Evolutionary conservation across 2,888 invertebrate species (phyloP), one percentile per base, ranked within the genome.

Genomic region (Eurytoma adleriae): DNA sequence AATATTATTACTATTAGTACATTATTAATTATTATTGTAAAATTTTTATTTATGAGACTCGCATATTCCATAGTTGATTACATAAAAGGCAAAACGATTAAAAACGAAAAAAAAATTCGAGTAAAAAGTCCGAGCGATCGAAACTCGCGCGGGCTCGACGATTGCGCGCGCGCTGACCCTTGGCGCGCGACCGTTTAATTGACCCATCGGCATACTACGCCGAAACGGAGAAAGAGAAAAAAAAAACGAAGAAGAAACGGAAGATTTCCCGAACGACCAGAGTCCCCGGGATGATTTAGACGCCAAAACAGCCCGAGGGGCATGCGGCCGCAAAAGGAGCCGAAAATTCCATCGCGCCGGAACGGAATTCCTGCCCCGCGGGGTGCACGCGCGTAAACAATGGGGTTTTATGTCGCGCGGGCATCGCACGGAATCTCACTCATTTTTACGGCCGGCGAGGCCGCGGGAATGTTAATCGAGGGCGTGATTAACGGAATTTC

Each of bases 401-500:
- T 80, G 80, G 67, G 40, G 40, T 27, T 78, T 78, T 78, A 73
- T 72, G 40, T 54, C 54, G 62, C 50, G 54, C 52, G 52, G 50
- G 61, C 24, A 52, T 24, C 50, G 13, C 50, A 50, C 27, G 57
- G 54, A 75, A 27, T n/a, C 30, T 68, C 68, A n/a, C 64, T 5
- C 48, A 57, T 66, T 57, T 66, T 74, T 66, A 74, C 66, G 40
- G 24, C 64, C 48, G 54, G 54, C 30, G 16, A 16, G 74, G 73
- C 52, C 75, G 68, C 69, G 66, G 82, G 84, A 83, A 83, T 83
- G 83, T 82, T 81, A 83, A 84, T 83, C 80, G 82, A 73, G 78
- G 69, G 83, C 73, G 79, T 81, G 84, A 83, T 84, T 83, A 84
- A 83, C 83, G 82, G 84, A 84, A 83, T 83, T 83, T 82, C 81